These are phyloP conservation scores for Melieria picta DNA, from an alignment of 2,888 invertebrate genomes.

Conservation along the genomic window DNA sequence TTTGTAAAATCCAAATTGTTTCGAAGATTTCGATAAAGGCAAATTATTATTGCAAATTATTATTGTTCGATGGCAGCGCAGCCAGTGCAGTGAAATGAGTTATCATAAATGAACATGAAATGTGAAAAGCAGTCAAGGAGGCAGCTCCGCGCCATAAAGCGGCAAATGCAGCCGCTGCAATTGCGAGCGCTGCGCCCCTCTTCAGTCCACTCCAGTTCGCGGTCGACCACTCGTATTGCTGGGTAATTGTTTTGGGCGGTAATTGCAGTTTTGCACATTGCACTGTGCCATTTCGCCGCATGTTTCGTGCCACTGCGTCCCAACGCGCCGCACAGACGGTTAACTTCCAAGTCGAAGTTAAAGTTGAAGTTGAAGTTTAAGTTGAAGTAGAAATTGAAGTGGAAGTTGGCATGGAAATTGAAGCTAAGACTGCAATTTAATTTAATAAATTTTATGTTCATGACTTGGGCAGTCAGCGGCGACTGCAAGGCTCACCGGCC, in stretches of 20 bases:
- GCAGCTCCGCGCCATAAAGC: too few relatives aligned
- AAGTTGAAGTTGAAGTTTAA: not conserved
- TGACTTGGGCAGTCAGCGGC: slow-evolving; percentile 25
- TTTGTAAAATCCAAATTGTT: too few relatives aligned
- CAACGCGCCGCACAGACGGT: not conserved
- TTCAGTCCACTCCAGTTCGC: too few relatives aligned
- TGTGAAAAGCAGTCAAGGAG: too few relatives aligned
- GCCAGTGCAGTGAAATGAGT: too few relatives aligned
- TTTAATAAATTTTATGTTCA: slow-evolving; percentile 40
- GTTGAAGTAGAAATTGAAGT: not conserved
- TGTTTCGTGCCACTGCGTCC: not conserved
- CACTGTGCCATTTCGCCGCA: slow-evolving; percentile 28
- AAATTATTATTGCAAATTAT: too few relatives aligned
- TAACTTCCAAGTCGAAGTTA: too few relatives aligned
- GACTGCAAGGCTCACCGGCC: slow-evolving; percentile 2
- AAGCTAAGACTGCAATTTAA: slow-evolving; percentile 35
- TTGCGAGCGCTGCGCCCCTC: too few relatives aligned
- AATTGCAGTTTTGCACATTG: slow-evolving; percentile 43
- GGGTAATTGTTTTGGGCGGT: slow-evolving; percentile 39
- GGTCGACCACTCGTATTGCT: not conserved
- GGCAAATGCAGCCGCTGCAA: too few relatives aligned
- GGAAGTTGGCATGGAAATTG: slow-evolving; percentile 26
- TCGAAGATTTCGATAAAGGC: too few relatives aligned
- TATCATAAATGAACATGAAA: too few relatives aligned
- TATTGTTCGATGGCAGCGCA: too few relatives aligned